A percentile compares a stretch with the other conserved stretches of the same genome.
Evolutionary conservation across 1,140 invertebrate genomes (phyloP).

Genomic region (Drosophila repletoides): DNA sequence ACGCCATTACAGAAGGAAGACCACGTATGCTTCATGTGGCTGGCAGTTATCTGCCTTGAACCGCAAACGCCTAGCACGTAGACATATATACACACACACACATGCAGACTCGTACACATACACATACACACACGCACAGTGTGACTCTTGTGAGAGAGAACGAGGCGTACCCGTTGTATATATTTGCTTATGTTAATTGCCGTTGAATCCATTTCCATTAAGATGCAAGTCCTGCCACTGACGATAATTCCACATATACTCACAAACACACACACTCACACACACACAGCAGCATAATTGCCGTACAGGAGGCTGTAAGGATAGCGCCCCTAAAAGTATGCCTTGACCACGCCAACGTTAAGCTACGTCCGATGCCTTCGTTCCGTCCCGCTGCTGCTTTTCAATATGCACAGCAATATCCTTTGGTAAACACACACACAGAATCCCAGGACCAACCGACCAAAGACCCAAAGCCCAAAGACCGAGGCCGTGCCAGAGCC

Average conservation of each 20-base stretch:
- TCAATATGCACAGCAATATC: slow-evolving; percentile 80
- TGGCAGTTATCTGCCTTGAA: slow-evolving; percentile 56
- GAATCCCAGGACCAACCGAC: too few species aligned
- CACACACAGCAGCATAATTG: slow-evolving; percentile 60
- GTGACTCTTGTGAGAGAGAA: slow-evolving; percentile 25
- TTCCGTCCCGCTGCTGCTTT: slow-evolving; percentile 60
- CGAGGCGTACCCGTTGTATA: slow-evolving; percentile 65
- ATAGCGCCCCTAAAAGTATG: slow-evolving; percentile 53
- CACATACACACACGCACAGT: slow-evolving; percentile 10
- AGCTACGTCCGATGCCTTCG: slow-evolving; percentile 44
- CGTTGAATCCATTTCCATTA: slow-evolving; percentile 82
- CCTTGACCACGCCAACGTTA: slow-evolving; percentile 72
- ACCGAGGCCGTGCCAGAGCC: slow-evolving; percentile 13
- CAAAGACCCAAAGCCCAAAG: too few species aligned
- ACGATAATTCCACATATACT: slow-evolving; percentile 74
- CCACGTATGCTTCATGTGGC: slow-evolving; percentile 58
- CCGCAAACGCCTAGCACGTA: slow-evolving; percentile 73
- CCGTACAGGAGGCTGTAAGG: slow-evolving; percentile 42
- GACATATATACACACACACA: slow-evolving; percentile 23
- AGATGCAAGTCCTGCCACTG: slow-evolving; percentile 77
- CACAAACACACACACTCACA: slow-evolving; percentile 28
- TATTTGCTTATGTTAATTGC: slow-evolving; percentile 82
- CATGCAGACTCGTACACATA: slow-evolving; percentile 29
- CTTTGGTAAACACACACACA: slow-evolving; percentile 72
- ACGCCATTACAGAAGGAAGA: slow-evolving; percentile 66